Conservation (phyloP, 2,888 invertebrate genomes). For the Philereme vetulata region DNA sequence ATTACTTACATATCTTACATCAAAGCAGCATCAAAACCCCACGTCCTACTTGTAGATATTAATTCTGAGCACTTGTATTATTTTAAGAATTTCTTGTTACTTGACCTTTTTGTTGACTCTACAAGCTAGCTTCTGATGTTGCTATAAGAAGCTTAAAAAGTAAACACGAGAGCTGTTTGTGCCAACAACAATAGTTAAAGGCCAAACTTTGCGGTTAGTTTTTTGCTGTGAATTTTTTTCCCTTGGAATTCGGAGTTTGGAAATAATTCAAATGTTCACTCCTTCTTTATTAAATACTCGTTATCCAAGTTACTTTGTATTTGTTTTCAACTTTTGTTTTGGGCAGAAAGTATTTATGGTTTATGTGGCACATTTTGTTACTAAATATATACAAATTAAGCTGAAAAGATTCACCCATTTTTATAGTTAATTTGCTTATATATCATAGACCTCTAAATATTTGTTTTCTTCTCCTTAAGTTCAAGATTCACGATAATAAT, state of each 20-base stretch:
- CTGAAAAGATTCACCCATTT: too few species aligned
- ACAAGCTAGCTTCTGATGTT: slow-evolving; percentile 3
- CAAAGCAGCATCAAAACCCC: too few species aligned
- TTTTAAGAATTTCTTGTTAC: too few species aligned
- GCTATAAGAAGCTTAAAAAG: slow-evolving; percentile 18
- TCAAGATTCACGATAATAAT: neutral
- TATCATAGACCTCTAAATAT: too few species aligned
- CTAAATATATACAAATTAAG: too few species aligned
- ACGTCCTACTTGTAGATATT: too few species aligned
- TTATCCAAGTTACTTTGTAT: slow-evolving; percentile 1
- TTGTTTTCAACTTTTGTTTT: neutral
- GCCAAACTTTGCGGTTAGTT: slow-evolving; percentile 4
- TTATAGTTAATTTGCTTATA: too few species aligned
- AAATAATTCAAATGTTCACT: slow-evolving; percentile 1
- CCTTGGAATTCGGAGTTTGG: slow-evolving; percentile 1
- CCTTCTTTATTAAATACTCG: slow-evolving; percentile 6
- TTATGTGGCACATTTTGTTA: too few species aligned
- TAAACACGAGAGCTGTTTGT: slow-evolving; percentile 10
- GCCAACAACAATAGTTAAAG: slow-evolving; percentile 9
- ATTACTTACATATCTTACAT: too few species aligned
- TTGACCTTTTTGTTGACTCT: too few species aligned
- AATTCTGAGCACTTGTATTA: too few species aligned
- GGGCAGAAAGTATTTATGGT: neutral
- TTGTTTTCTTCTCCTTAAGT: too few species aligned
- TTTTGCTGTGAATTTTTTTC: neutral